Percentiles rank a stretch among this genome's conserved stretches.
These are phyloP conservation scores for Typhlichthys eigenmanni DNA, from an alignment of 2,797 vertebrate species.

Conservation along the genomic window DNA sequence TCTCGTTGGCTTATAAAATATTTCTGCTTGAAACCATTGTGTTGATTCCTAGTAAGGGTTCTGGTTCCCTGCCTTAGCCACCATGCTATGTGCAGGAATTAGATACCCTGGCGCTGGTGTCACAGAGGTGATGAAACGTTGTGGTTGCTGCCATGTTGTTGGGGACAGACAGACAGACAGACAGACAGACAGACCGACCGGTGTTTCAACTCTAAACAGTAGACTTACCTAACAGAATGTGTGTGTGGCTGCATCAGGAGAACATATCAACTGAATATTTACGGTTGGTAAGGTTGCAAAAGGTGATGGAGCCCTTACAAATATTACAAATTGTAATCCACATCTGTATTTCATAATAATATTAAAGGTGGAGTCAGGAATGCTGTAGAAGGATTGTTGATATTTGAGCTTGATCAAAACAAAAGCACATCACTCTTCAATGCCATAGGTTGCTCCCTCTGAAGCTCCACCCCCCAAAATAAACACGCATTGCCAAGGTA, in stretches of 20 bases:
- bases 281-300: constrained; percentile 14
- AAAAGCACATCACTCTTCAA: too few relatives aligned
- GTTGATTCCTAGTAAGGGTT: constrained; percentile 43
- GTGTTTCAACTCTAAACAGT: constrained; percentile 40
- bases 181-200: constrained; percentile 41
- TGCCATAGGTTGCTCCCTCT: too few relatives aligned
- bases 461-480: too few relatives aligned
- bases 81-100: constrained; percentile 42
- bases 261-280: constrained; percentile 44
- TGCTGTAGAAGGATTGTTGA: too few relatives aligned
- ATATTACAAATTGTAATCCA: too few relatives aligned
- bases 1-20: constrained; percentile 61
- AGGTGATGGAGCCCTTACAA: not conserved
- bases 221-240: constrained; percentile 14
- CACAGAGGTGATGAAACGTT: constrained; percentile 47
- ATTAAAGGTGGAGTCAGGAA: too few relatives aligned
- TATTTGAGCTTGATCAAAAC: too few relatives aligned
- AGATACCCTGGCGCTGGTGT: constrained; percentile 44
- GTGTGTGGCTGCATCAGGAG: constrained; percentile 23
- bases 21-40: constrained; percentile 55
- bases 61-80: constrained; percentile 50
- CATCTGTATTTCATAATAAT: too few relatives aligned
- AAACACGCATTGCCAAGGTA: too few relatives aligned
- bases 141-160: constrained; percentile 31
- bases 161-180: constrained; percentile 49